Conservation (phyloP, 1,140 invertebrate species). For the Eueides isabella region DNA sequence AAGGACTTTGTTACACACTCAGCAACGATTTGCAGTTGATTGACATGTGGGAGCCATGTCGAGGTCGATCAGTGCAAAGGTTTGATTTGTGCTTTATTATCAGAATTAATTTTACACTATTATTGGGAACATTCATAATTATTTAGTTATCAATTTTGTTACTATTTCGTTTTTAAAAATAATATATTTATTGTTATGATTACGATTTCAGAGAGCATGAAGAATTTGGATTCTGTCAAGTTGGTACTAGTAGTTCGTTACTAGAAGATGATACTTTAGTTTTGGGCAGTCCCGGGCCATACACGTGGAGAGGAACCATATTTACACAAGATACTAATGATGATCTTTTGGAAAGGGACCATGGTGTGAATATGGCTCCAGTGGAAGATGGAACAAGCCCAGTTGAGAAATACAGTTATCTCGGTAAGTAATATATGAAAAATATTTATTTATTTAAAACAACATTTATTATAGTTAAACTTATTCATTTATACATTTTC, state of each 20-base stretch:
- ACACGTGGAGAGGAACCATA: constrained; percentile 94
- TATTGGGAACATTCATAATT: neutral
- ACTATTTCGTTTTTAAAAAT: no score
- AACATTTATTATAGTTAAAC: no score
- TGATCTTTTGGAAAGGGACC: constrained; percentile 89
- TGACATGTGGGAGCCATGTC: constrained; percentile 90
- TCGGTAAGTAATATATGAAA: constrained; percentile 83
- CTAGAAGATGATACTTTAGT: constrained; percentile 91
- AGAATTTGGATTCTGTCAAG: constrained; percentile 96
- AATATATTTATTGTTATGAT: neutral
- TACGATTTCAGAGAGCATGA: constrained; percentile 86
- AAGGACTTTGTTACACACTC: constrained; percentile 94
- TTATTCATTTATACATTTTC: no score
- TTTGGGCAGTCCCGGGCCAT: constrained; percentile 93
- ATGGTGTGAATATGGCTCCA: constrained; percentile 89
- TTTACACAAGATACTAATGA: constrained; percentile 90
- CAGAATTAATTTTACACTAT: neutral
- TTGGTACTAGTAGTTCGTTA: constrained; percentile 92
- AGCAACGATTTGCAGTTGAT: constrained; percentile 88
- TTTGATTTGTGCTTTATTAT: constrained; percentile 59
- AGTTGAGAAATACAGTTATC: constrained; percentile 95
- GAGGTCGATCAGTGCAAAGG: constrained; percentile 88
- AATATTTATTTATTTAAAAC: neutral
- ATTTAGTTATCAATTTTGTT: no score
- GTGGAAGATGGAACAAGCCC: constrained; percentile 85